These are phyloP conservation scores for Rhyacichthys aspro DNA, from an alignment of 2,797 vertebrate species.

Conservation along the genomic window DNA sequence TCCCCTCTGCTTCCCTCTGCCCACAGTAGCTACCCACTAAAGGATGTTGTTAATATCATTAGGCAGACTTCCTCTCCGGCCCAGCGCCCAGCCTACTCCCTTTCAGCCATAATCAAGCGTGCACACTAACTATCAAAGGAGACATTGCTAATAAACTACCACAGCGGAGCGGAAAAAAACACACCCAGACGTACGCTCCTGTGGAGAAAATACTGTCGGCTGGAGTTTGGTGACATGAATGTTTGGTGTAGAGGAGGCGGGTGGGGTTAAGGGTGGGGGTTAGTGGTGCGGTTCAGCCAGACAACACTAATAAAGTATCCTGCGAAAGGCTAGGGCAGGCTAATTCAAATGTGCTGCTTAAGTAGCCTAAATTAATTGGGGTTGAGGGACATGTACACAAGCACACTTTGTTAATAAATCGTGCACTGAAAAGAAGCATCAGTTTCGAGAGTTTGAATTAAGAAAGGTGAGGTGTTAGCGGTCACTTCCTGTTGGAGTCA, in stretches of 20 bases:
- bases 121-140: conserved; percentile 77
- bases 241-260: conserved; percentile 14
- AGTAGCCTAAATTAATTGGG: conserved; percentile 61
- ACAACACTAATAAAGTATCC: conserved; percentile 63
- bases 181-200: conserved; percentile 44
- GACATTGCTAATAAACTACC: conserved; percentile 73
- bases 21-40: conserved; percentile 69
- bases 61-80: conserved; percentile 70
- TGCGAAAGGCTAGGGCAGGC: conserved; percentile 33
- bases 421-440: conserved; percentile 44
- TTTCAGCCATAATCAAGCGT: conserved; percentile 76
- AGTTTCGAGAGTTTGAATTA: conserved; percentile 50
- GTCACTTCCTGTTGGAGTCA: conserved; percentile 38
- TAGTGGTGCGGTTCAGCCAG: conserved; percentile 37
- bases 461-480: background rate
- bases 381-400: conserved; percentile 57
- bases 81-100: conserved; percentile 62
- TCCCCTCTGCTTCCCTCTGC: conserved; percentile 36
- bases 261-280: conserved; percentile 1
- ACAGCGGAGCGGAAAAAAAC: conserved; percentile 56
- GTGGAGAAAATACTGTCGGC: conserved; percentile 43
- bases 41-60: conserved; percentile 82
- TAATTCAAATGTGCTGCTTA: conserved; percentile 63
- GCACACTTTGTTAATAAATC: conserved; percentile 58
- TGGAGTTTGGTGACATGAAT: conserved; percentile 36